Evolutionary conservation across 2,797 vertebrate species (phyloP).

Genomic region (Takifugu rubripes): DNA sequence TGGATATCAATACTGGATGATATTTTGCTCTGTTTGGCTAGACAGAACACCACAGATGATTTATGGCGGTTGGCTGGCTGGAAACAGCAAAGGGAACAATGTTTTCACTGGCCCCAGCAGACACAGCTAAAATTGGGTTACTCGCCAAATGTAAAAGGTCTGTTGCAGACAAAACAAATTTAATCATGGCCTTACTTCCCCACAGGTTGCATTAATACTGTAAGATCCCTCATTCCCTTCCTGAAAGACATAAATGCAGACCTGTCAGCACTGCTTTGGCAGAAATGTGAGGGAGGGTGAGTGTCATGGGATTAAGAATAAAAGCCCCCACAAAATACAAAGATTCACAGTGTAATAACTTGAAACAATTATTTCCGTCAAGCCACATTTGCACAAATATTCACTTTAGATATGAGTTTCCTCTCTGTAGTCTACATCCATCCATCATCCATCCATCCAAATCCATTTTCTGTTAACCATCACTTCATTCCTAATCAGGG

Average conservation of each 20-base stretch:
- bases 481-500: too few species aligned
- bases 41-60: conserved; percentile 67
- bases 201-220: conserved; percentile 69
- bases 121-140: conserved; percentile 59
- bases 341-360: background rate
- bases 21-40: conserved; percentile 53
- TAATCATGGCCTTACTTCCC: conserved; percentile 64
- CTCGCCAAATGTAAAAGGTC: conserved; percentile 56
- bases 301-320: too few species aligned
- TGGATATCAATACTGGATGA: conserved; percentile 56
- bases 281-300: background rate
- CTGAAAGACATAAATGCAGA: conserved; percentile 18
- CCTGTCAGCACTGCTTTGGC: conserved; percentile 9
- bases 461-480: too few species aligned
- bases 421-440: too few species aligned
- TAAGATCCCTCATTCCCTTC: conserved; percentile 40
- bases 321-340: too few species aligned
- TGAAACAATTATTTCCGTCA: background rate
- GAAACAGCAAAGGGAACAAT: conserved; percentile 43
- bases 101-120: conserved; percentile 41
- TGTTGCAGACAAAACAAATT: conserved; percentile 67
- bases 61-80: conserved; percentile 64
- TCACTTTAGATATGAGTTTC: too few species aligned
- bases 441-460: too few species aligned
- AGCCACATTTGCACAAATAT: too few species aligned